Evolutionary conservation across 2,797 vertebrate species (phyloP).

Genomic region (Cuculus canorus): DNA sequence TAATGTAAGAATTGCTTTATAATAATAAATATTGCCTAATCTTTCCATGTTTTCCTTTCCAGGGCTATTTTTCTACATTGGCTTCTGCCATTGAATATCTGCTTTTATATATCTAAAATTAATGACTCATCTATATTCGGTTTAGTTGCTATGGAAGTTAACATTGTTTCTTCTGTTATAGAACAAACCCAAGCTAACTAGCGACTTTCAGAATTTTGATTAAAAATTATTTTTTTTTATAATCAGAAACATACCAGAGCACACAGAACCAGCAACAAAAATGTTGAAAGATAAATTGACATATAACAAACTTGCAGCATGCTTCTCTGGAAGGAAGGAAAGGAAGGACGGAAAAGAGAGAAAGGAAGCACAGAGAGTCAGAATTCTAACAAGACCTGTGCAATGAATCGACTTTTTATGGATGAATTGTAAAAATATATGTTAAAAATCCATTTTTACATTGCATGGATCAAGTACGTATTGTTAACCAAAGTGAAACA

Average conservation of each 20-base stretch:
- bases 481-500: background rate
- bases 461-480: background rate
- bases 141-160: background rate
- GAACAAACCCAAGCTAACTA: slow-evolving; percentile 16
- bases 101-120: slow-evolving; percentile 17
- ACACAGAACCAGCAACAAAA: background rate
- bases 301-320: background rate
- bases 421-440: background rate
- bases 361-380: background rate
- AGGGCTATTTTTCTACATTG: slow-evolving; percentile 8
- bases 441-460: background rate
- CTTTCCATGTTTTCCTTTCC: background rate
- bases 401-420: background rate
- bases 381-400: background rate
- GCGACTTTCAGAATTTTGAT: slow-evolving; percentile 13
- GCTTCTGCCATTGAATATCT: background rate
- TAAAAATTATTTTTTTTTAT: background rate
- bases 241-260: background rate
- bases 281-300: background rate
- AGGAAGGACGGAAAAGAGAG: background rate
- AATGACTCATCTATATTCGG: slow-evolving; percentile 42
- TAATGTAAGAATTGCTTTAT: background rate
- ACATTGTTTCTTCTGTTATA: background rate
- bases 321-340: background rate
- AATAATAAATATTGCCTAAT: background rate